These are phyloP conservation scores for Sitta europaea DNA, from an alignment of 2,113 vertebrate species.

Conservation along the genomic window DNA sequence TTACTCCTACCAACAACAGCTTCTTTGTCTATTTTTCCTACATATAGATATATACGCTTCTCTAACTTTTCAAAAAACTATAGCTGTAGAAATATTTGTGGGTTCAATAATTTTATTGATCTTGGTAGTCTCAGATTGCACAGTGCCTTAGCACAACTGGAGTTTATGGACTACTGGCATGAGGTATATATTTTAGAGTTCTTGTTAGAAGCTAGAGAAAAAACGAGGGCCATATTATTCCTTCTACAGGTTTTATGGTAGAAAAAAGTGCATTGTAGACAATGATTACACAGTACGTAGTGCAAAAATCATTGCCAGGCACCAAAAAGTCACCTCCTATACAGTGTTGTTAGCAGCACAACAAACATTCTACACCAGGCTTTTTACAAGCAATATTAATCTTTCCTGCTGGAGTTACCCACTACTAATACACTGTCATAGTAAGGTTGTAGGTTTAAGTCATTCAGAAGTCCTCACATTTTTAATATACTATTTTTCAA, in stretches of 20 bases:
- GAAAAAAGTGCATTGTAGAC: conserved; percentile 40
- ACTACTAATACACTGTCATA: background rate
- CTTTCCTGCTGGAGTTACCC: background rate
- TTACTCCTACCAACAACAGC: background rate
- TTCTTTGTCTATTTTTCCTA: background rate
- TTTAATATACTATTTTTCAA: conserved; percentile 16
- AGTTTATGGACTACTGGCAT: conserved; percentile 42
- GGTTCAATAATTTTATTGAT: conserved; percentile 49
- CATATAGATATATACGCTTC: background rate
- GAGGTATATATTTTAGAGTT: conserved; percentile 39
- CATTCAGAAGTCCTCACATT: background rate
- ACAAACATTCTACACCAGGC: conserved; percentile 26
- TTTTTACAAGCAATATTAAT: conserved; percentile 55
- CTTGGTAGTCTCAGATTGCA: background rate
- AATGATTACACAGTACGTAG: conserved; percentile 11
- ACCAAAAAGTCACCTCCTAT: conserved; percentile 7
- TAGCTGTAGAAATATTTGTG: conserved; percentile 23
- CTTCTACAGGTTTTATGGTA: conserved; percentile 42
- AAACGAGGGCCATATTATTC: conserved; percentile 44
- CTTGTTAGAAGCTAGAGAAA: conserved; percentile 36
- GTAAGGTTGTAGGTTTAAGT: conserved; percentile 1
- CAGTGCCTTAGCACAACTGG: background rate
- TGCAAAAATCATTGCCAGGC: conserved; percentile 49
- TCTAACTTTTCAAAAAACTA: background rate
- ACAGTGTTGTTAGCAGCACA: conserved; percentile 28